These are phyloP conservation scores for Lerema accius DNA, from an alignment of 1,140 invertebrate genomes.

Conservation along the genomic window DNA sequence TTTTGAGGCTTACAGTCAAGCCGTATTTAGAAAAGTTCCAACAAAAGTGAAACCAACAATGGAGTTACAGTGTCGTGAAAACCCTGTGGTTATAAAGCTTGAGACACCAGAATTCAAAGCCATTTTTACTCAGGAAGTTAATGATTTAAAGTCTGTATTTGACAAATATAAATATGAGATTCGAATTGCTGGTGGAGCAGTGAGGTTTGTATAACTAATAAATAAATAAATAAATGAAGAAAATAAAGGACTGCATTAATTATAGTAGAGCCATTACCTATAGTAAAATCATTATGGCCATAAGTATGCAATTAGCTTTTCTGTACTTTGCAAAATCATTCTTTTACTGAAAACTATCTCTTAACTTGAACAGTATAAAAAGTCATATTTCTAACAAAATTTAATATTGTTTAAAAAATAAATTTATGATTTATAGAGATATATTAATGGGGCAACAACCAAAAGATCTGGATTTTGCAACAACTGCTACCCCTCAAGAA, in stretches of 20 bases:
- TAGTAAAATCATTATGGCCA: too few species aligned
- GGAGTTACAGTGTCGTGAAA: constrained; percentile 80
- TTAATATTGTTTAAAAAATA: too few species aligned
- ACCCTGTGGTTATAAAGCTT: constrained; percentile 88
- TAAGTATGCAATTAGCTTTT: too few species aligned
- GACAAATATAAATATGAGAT: constrained; percentile 93
- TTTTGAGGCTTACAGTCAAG: constrained; percentile 45
- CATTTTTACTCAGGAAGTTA: constrained; percentile 92
- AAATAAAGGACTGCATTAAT: too few species aligned
- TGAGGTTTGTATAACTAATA: constrained; percentile 81
- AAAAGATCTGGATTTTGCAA: constrained; percentile 98
- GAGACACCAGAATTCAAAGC: constrained; percentile 89
- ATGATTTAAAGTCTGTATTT: constrained; percentile 88
- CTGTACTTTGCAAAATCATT: constrained; percentile 4
- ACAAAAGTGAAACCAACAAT: constrained; percentile 67
- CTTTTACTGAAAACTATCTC: neutral
- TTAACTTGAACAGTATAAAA: neutral
- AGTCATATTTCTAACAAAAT: neutral
- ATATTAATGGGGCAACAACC: constrained; percentile 94
- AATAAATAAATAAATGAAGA: too few species aligned
- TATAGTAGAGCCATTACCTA: too few species aligned
- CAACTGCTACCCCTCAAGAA: constrained; percentile 96
- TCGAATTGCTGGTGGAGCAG: constrained; percentile 97
- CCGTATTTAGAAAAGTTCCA: constrained; percentile 36
- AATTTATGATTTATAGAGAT: constrained; percentile 88